phyloP scores from a whole-genome alignment of 2,888 invertebrate species.

The Heliothis peltigera region DNA sequence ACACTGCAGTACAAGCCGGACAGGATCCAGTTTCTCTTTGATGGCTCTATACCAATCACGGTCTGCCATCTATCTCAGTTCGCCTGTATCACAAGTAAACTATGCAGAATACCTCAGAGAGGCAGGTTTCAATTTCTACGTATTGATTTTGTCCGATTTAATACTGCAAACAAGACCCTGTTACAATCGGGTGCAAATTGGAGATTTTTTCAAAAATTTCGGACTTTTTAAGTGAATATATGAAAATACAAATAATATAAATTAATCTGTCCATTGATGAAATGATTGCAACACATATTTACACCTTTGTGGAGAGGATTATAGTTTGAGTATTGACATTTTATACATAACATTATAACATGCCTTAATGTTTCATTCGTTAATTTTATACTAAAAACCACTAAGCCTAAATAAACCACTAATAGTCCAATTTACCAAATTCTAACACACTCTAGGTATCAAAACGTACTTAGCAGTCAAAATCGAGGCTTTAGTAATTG shows the following conservation, averaged over 20 bases:
- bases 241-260: too few relatives aligned
- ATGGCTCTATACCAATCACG: conserved; percentile 18
- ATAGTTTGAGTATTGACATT: too few relatives aligned
- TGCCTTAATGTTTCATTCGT: background rate
- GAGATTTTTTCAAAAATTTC: too few relatives aligned
- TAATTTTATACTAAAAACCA: background rate
- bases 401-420: background rate
- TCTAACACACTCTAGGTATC: conserved; percentile 10
- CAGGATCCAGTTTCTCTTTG: conserved; percentile 10
- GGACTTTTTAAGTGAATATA: too few relatives aligned
- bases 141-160: background rate
- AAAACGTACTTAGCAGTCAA: conserved; percentile 13
- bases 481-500: conserved; percentile 35
- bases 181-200: too few relatives aligned
- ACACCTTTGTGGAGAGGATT: too few relatives aligned
- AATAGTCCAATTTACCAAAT: background rate
- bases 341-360: too few relatives aligned
- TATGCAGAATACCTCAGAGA: background rate
- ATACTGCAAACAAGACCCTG: too few relatives aligned
- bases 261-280: too few relatives aligned
- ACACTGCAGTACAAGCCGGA: background rate
- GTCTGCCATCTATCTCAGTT: conserved; percentile 2
- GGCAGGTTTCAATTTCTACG: background rate
- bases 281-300: too few relatives aligned
- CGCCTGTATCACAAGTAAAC: background rate